Base-by-base conservation (phyloP, 64 coral and sea anemone genomes). In the Exaiptasia diaphana region DNA sequence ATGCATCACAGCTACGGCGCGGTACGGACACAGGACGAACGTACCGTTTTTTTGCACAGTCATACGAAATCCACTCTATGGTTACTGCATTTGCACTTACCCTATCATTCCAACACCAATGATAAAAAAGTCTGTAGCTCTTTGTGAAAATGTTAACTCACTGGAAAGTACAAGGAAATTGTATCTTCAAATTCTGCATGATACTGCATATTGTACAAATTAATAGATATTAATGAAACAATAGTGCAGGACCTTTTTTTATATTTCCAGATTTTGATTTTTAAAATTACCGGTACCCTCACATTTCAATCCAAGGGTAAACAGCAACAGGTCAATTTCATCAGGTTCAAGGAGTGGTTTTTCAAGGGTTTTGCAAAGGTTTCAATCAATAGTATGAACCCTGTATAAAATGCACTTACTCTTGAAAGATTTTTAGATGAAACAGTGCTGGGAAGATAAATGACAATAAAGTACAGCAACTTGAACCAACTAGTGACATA, bases 401-500 rank as follows among this genome's bases (percentile, higher is more conserved):
- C 27, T 25, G 6, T 57, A 25, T 46, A 46, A 8, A 30, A 5
- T 29, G 12, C 7, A 82, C 90, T 68, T 68, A 99, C 95, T 90
- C 95, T 85, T 87, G 73, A 82, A 93, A 99, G 46, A 99, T 93
- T 45, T 81, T 85, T 18, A 99, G 67, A 50, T 99, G 95, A 82
- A 99, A 99, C 5, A 92, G 3, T 34, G 84, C 90, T 43, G 95
- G 95, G 80, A 99, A 71, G 15, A 99, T 85, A 53, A 99, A 99
- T 6, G 85, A 84, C 24, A 99, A 49, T 18, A 99, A 72, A 6
- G 90, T 88, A 53, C 95, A 99, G 34, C 90, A 99, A 23, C 88
- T 92, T 29, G 95, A 99, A n/a, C 95, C 95, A 81, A 99, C 81
- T 4, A 99, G 55, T 33, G 86, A 89, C 95, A 99, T 99, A 10